A percentile compares a stretch with the other conserved stretches of the same genome.
Evolutionary conservation across 2,888 invertebrate genomes (phyloP).

Genomic region (Zootermopsis nevadensis): DNA sequence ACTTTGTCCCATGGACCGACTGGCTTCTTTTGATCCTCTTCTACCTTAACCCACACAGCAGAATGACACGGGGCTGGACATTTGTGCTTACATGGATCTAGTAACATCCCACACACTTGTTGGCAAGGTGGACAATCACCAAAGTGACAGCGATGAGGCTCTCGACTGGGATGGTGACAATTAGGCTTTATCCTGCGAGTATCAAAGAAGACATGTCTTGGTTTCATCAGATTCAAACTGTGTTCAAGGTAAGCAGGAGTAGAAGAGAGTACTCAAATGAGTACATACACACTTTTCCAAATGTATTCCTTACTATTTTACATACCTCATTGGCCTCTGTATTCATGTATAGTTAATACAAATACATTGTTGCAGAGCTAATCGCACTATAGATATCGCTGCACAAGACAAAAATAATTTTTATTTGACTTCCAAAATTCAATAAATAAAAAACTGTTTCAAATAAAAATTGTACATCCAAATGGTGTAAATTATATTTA

Average conservation of each 20-base stretch:
- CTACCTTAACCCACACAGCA: conserved; percentile 74
- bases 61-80: conserved; percentile 83
- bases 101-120: conserved; percentile 75
- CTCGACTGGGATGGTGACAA: conserved; percentile 83
- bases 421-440: background rate
- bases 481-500: too few relatives aligned
- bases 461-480: too few relatives aligned
- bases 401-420: background rate
- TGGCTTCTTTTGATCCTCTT: conserved; percentile 63
- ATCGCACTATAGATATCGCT: too few relatives aligned
- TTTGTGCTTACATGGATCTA: conserved; percentile 72
- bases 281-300: too few relatives aligned
- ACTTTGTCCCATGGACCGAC: conserved; percentile 65
- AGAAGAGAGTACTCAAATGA: too few relatives aligned
- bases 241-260: too few relatives aligned
- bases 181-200: conserved; percentile 74
- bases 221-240: too few relatives aligned
- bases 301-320: too few relatives aligned
- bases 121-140: conserved; percentile 86
- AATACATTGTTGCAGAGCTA: too few relatives aligned
- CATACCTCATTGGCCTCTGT: background rate
- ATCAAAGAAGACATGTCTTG: background rate
- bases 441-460: background rate
- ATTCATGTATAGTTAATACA: background rate
- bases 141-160: conserved; percentile 84